A percentile compares a stretch with the other conserved stretches of the same genome.
Evolutionary conservation across 1,140 invertebrate species (phyloP).

Genomic region (Drosophila guanche): DNA sequence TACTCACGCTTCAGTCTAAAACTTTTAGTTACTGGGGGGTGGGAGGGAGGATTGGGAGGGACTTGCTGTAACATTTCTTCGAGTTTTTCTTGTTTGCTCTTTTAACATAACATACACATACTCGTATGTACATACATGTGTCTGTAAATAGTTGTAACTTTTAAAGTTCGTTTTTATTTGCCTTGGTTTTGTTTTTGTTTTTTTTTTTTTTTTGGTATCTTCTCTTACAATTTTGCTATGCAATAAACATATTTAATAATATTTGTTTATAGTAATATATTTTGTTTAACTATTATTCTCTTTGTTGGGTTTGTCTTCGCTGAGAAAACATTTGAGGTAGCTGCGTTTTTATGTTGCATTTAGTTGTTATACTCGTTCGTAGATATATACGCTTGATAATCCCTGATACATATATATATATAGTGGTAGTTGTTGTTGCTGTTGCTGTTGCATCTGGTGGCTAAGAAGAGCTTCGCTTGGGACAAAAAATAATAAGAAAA

Average conservation of each 20-base stretch:
- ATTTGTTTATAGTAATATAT: conserved; percentile 38
- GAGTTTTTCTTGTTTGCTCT: conserved; percentile 1
- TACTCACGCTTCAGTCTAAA: conserved; percentile 69
- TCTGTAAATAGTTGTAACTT: conserved; percentile 69
- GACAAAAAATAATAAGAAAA: conserved; percentile 19
- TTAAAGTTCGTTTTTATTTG: conserved; percentile 70
- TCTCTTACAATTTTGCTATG: conserved; percentile 68
- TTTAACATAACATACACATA: conserved; percentile 14
- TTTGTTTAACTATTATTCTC: conserved; percentile 52
- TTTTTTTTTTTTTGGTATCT: conserved; percentile 28
- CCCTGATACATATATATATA: conserved; percentile 58
- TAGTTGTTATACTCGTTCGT: conserved; percentile 22
- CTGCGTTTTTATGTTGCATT: conserved; percentile 22
- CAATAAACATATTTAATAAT: conserved; percentile 69
- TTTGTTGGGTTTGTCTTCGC: conserved; percentile 37
- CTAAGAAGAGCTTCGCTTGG: conserved; percentile 38
- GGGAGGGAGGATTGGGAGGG: conserved; percentile 26
- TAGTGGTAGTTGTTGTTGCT: no score
- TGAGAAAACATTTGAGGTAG: conserved; percentile 66
- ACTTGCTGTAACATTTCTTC: conserved; percentile 17
- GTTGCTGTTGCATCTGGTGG: conserved; percentile 1
- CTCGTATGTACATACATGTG: conserved; percentile 7
- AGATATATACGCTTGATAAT: conserved; percentile 25
- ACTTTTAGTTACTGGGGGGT: conserved; percentile 18
- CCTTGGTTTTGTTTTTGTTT: conserved; percentile 15